These are phyloP conservation scores for Dicrurus megarhynchus DNA, from an alignment of 2,113 vertebrate genomes.

Conservation along the genomic window DNA sequence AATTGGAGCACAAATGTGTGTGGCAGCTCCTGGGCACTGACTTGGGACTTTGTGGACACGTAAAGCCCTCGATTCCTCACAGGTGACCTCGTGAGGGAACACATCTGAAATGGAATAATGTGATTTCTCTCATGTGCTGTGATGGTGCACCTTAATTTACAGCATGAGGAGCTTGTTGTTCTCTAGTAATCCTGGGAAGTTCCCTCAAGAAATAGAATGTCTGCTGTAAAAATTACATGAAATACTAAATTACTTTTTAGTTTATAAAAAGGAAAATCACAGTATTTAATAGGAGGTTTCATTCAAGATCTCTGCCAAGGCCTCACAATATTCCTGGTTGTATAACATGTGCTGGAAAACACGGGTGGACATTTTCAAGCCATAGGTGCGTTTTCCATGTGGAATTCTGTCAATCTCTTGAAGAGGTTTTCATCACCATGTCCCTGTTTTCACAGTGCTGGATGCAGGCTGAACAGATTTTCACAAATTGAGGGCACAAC, in stretches of 20 bases:
- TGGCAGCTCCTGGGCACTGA: neutral
- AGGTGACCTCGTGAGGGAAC: neutral
- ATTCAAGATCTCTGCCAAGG: neutral
- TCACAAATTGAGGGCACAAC: neutral
- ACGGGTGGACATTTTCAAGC: neutral
- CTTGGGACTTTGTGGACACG: neutral
- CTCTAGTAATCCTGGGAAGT: neutral
- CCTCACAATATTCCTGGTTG: neutral
- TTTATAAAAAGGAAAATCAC: neutral
- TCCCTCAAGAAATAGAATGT: neutral
- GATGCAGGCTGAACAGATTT: neutral
- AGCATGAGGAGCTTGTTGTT: accelerated
- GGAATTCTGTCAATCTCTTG: neutral
- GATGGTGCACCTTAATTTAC: neutral
- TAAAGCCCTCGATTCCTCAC: neutral
- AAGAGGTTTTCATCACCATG: neutral
- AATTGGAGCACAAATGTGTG: neutral
- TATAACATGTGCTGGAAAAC: neutral
- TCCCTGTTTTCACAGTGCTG: neutral
- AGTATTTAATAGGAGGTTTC: neutral
- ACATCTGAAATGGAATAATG: neutral
- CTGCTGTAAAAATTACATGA: neutral
- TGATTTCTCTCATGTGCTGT: neutral
- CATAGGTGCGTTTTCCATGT: neutral
- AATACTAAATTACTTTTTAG: neutral